Base-by-base conservation (phyloP, 1,140 invertebrate genomes). In the Diabrotica virgifera region DNA sequence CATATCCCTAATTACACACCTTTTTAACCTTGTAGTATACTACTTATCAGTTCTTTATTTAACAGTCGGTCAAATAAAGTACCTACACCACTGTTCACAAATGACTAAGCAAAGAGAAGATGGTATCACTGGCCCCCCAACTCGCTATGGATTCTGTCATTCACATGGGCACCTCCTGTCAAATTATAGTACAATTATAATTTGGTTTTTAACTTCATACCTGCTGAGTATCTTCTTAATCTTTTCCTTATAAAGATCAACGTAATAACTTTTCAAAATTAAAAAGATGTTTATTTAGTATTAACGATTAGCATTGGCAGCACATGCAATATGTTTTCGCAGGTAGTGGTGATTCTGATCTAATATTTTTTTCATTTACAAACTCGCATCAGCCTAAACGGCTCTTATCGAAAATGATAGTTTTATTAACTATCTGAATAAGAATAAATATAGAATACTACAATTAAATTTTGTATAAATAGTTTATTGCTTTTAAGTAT, bases 151-250 rank as follows among this genome's bases (percentile, higher is more conserved):
- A 68, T 69, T 72, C 73, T 76, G 74, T 76, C 74, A 76, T 72
- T 76, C 72, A 74, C 69, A 68, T 74, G 74, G 65, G 74, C 74
- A 74, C 74, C 73, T 76, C 74, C 70, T 74, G 74, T 76, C 74
- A 76, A 76, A 74, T 71, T 70, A 67, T 67, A 70, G 64, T 68
- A 66, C 68, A 64, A 70, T 71, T 70, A 76, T 76, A 74, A 74
- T 72, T 76, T 67, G 70, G 72, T 67, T 73, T 64, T 62, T 70
- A 58, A 56, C 40, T 36, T 65, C 35, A 50, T 60, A 40, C 64
- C 51, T 24, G 59, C 46, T 50, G 59, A 50, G 46, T 50, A 60
- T 51, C 46, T 14, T 38, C 36, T 11, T 24, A 38, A 46, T 60
- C 36, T 38, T 52, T 50, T 11, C 59, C 57, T 59, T 59, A 59